Percentiles rank a stretch among this genome's conserved stretches.
Evolutionary conservation across 1,140 invertebrate genomes (phyloP).

Genomic region (Neodiprion virginianus): DNA sequence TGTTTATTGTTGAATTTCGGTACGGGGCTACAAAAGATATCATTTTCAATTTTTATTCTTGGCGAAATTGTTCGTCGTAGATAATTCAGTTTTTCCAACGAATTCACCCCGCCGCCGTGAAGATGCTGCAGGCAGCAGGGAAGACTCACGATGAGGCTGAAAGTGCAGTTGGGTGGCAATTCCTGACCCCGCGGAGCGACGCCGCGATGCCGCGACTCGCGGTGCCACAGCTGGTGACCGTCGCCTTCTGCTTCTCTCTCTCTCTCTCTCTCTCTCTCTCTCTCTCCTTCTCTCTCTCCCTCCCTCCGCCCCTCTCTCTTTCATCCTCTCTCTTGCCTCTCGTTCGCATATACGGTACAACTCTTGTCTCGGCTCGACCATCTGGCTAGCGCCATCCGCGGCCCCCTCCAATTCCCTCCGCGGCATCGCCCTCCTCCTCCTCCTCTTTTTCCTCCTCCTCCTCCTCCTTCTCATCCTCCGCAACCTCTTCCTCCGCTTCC

Average conservation of each 20-base stretch:
- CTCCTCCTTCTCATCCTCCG: too few relatives aligned
- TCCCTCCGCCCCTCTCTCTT: constrained; percentile 1
- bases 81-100: too few relatives aligned
- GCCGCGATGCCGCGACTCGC: constrained; percentile 12
- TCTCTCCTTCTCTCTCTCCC: constrained; percentile 1
- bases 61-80: too few relatives aligned
- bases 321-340: not conserved
- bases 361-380: constrained; percentile 31
- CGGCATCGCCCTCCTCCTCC: constrained; percentile 12
- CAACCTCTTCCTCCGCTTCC: not conserved
- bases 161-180: not conserved
- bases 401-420: constrained; percentile 25
- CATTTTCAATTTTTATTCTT: too few relatives aligned
- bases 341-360: constrained; percentile 15
- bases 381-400: constrained; percentile 47
- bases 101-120: not conserved
- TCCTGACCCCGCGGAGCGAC: constrained; percentile 1
- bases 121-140: not conserved
- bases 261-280: constrained; percentile 29
- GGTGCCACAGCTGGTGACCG: constrained; percentile 49
- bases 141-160: too few relatives aligned
- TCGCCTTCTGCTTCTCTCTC: constrained; percentile 30
- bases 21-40: too few relatives aligned
- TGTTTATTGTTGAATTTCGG: too few relatives aligned
- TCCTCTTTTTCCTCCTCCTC: not conserved